Conservation (phyloP, 2,113 vertebrate genomes). For the Trematomus loennbergii region DNA sequence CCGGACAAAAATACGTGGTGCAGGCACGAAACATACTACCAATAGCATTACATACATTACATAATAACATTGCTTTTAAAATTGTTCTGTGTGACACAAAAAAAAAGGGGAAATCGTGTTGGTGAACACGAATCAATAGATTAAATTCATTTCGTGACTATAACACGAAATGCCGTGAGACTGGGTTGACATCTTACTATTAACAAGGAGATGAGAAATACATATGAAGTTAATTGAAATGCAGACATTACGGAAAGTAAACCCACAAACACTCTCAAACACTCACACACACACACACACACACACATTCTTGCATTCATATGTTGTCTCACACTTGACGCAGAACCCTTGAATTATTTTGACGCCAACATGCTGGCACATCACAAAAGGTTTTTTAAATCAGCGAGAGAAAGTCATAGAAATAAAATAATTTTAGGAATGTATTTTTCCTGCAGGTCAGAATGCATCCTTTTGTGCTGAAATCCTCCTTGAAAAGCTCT, state of each 20-base stretch:
- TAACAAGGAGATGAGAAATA: not conserved
- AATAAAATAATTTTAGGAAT: not conserved
- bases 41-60: no score
- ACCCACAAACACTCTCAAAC: not conserved
- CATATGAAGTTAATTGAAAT: not conserved
- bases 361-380: conserved; percentile 51
- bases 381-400: conserved; percentile 32
- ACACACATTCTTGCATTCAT: not conserved
- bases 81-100: no score
- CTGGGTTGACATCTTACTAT: not conserved
- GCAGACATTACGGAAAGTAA: no score
- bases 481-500: not conserved
- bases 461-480: not conserved
- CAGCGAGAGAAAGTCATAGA: not conserved
- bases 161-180: no score
- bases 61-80: no score
- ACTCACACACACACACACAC: not conserved
- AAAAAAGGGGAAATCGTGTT: no score
- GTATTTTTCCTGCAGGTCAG: no score
- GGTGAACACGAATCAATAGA: no score
- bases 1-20: no score
- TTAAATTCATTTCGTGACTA: no score
- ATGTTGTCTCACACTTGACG: no score
- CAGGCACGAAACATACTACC: no score
- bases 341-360: not conserved